Percentiles rank a stretch among this genome's conserved stretches.
Conservation (phyloP, 2,113 vertebrate species). For the Oncorhynchus keta region DNA sequence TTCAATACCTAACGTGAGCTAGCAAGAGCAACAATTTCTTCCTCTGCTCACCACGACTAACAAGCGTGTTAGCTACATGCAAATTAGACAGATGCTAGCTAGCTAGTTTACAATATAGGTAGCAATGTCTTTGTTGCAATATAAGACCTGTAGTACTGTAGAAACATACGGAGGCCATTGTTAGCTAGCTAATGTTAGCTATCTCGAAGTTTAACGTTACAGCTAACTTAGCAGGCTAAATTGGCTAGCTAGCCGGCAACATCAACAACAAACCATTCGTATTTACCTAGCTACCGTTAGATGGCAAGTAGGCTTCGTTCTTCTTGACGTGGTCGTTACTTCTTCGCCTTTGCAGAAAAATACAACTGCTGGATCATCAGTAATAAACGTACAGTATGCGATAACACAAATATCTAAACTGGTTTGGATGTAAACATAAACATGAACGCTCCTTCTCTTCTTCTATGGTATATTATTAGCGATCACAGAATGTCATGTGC, state of each 20-base stretch:
- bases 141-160: too few relatives aligned
- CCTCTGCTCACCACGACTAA: too few relatives aligned
- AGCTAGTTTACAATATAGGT: conserved; percentile 17
- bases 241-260: neutral
- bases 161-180: too few relatives aligned
- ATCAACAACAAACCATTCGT: neutral
- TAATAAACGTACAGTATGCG: conserved; percentile 5
- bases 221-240: too few relatives aligned
- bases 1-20: too few relatives aligned
- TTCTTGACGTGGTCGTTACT: neutral
- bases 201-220: too few relatives aligned
- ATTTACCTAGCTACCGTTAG: neutral
- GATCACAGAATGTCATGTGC: too few relatives aligned
- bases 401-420: conserved; percentile 19
- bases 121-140: too few relatives aligned
- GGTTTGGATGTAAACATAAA: conserved; percentile 69
- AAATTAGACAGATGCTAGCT: neutral
- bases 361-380: conserved; percentile 14
- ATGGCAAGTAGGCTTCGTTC: neutral
- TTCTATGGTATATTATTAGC: too few relatives aligned
- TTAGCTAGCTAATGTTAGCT: too few relatives aligned
- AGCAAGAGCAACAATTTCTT: too few relatives aligned
- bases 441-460: conserved; percentile 49
- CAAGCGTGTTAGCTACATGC: too few relatives aligned
- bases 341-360: neutral